Evolutionary conservation across 2,113 vertebrate species (phyloP).

Genomic region (Cercocebus atys): DNA sequence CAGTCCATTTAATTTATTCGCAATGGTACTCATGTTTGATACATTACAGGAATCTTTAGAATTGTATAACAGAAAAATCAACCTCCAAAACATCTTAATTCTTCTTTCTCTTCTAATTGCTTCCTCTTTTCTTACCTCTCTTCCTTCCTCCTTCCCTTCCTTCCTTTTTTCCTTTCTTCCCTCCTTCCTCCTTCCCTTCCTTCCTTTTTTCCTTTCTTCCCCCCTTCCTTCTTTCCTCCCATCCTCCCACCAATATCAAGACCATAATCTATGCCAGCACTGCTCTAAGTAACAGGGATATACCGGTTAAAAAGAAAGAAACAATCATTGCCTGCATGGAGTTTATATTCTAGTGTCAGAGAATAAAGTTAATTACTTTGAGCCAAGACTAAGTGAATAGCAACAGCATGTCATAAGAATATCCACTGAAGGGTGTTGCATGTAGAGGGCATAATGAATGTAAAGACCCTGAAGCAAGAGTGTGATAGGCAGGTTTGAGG

Average conservation of each 20-base stretch:
- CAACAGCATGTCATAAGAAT: neutral
- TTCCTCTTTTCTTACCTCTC: neutral
- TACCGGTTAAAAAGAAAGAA: neutral
- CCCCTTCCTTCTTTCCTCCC: accelerated
- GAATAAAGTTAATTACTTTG: neutral
- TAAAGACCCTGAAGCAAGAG: neutral
- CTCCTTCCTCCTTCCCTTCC: accelerated
- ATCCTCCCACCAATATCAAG: neutral
- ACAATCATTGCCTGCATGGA: neutral
- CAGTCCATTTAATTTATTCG: neutral
- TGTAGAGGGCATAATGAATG: neutral
- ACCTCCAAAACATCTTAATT: neutral
- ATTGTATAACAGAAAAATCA: neutral
- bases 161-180: no score
- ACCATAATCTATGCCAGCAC: neutral
- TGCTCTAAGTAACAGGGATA: no score
- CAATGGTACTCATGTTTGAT: neutral
- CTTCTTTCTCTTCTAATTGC: neutral
- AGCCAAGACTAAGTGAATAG: neutral
- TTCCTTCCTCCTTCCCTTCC: accelerated
- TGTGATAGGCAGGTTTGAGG: neutral
- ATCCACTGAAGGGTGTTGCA: neutral
- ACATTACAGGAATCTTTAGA: neutral
- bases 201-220: no score
- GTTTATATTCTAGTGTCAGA: neutral